These are phyloP conservation scores for Drosophila aff. DNA, from an alignment of 1,140 invertebrate species.

Conservation along the genomic window DNA sequence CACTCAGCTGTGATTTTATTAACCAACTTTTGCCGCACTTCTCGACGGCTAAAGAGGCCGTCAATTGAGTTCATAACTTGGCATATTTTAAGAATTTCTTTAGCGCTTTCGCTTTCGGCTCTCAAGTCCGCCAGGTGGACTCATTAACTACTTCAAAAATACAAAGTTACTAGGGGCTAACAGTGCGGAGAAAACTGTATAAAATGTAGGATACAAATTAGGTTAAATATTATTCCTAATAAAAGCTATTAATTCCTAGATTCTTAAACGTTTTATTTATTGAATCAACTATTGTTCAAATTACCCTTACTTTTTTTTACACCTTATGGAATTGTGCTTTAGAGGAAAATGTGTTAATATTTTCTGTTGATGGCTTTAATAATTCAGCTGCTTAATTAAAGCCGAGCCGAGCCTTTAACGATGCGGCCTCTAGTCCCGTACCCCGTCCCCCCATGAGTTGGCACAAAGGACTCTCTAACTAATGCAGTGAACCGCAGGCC, in stretches of 20 bases:
- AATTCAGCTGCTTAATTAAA: constrained; percentile 74
- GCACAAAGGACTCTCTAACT: constrained; percentile 55
- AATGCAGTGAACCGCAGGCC: constrained; percentile 66
- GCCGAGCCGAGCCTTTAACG: constrained; percentile 32
- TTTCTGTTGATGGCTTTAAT: constrained; percentile 48
- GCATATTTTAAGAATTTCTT: constrained; percentile 44
- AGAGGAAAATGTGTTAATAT: constrained; percentile 55
- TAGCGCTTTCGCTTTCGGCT: constrained; percentile 30
- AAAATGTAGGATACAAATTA: background rate
- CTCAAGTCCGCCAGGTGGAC: constrained; percentile 27
- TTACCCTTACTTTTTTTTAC: background rate
- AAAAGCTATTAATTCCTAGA: too few species aligned
- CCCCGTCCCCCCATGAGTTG: constrained; percentile 10
- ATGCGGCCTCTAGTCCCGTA: background rate
- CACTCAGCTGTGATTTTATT: constrained; percentile 58
- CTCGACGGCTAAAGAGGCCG: constrained; percentile 14
- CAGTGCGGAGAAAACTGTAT: background rate
- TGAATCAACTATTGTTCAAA: background rate
- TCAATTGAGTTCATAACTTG: constrained; percentile 54
- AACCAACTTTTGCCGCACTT: constrained; percentile 52
- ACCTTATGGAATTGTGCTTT: constrained; percentile 45
- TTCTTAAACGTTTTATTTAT: background rate
- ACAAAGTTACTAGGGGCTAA: constrained; percentile 63
- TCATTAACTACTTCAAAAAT: constrained; percentile 72
- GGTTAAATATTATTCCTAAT: background rate